phyloP scores from a whole-genome alignment of 2,888 invertebrate species.

The Phytoseiulus persimilis region DNA sequence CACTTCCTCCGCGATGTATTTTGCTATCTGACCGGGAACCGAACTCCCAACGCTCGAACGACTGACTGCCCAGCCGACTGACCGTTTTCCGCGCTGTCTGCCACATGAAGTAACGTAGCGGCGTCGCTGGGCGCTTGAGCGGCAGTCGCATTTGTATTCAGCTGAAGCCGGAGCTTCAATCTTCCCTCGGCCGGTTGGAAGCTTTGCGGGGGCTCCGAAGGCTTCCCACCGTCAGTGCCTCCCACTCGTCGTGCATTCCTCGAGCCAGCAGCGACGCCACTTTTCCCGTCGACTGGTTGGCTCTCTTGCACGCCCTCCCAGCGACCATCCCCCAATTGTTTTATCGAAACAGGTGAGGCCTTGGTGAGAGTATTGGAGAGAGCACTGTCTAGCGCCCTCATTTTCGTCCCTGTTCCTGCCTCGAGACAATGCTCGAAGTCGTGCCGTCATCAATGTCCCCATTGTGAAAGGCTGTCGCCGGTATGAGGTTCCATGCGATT shows the following conservation, averaged over 20 bases:
- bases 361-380: background rate
- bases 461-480: background rate
- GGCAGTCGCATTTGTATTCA: background rate
- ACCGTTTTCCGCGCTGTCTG: background rate
- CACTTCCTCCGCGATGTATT: background rate
- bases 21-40: background rate
- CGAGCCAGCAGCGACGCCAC: background rate
- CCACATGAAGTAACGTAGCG: background rate
- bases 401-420: background rate
- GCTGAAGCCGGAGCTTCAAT: conserved; percentile 5
- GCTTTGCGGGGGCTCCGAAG: background rate
- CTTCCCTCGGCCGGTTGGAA: background rate
- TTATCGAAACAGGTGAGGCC: background rate
- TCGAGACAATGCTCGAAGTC: background rate
- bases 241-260: background rate
- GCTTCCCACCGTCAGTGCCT: background rate
- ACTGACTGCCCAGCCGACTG: background rate
- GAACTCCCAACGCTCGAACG: background rate
- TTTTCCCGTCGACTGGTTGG: background rate
- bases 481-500: background rate
- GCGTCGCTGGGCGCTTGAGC: background rate
- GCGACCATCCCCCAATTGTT: background rate
- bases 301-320: no score
- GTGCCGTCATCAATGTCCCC: background rate
- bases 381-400: background rate